Base-by-base conservation (phyloP, 35 echinoderm and acorn worm species). In the Stichopus chloronotus region DNA sequence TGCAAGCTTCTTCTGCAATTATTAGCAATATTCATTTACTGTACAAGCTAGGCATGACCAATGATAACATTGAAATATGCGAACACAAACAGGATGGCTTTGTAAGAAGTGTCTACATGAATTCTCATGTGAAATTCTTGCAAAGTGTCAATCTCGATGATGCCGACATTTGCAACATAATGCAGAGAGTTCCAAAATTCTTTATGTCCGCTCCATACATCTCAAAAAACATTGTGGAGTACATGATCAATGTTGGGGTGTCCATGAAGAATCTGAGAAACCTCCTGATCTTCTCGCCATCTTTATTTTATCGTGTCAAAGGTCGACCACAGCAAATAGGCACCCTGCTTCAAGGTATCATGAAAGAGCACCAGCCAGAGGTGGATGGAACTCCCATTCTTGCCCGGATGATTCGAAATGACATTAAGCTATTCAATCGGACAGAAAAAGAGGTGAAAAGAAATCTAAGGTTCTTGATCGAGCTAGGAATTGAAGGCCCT, bases 101-200 rank as follows among this genome's bases (percentile, higher is more conserved):
- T 19, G 2, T 89, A 7, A 59, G 52, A 52, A 89, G 87, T 43
- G 14, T 63, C 3, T 71, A 23, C 61, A 89, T 59, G 52, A 89
- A 89, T 52, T 89, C 60, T 53, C 59, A 89, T 54, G 79, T 95
- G 7, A 76, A 90, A 25, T 93, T 88, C 87, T 56, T 95, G 77
- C 85, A 84, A 55, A 93, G 87, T 14, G 55, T 90, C 5, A 69
- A 78, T 57, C 87, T 95, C 30, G 81, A 82, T 59, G 77, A 80
- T 8, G 16, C 52, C 8, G 71, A 93, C 17, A 80, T 95, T 25
- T 63, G 77, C 8, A 95, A 95, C 65, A 95, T 95, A 60, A 71
- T 95, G 22, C 94, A 95, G 60, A 86, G 94, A 56, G 86, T 92
- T 6, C 94, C 94, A 19, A 72, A 69, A 25, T 95, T 93, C 59